A percentile compares a stretch with the other conserved stretches of the same genome.
These are phyloP conservation scores for Bufo gargarizans DNA, from an alignment of 2,113 vertebrate genomes.

Conservation along the genomic window DNA sequence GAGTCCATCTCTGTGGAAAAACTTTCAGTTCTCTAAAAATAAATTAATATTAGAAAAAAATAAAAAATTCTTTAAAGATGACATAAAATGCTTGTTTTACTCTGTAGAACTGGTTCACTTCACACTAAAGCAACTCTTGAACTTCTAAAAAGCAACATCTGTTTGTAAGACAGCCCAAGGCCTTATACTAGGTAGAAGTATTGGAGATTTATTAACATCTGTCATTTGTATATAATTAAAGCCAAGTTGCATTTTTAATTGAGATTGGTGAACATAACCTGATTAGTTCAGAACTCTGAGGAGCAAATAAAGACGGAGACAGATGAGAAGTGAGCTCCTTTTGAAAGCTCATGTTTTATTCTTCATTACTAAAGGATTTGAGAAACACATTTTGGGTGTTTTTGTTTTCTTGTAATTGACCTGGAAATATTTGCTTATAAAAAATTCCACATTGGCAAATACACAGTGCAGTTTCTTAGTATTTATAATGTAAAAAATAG, in stretches of 20 bases:
- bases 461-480: not conserved
- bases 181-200: conserved; percentile 22
- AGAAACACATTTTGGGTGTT: not conserved
- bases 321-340: not conserved
- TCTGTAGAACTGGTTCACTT: conserved; percentile 26
- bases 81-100: not conserved
- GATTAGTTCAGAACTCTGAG: conserved; percentile 33
- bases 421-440: not conserved
- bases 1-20: not conserved
- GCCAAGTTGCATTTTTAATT: conserved; percentile 40
- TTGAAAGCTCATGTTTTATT: not conserved
- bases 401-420: not conserved
- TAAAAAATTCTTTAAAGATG: not conserved
- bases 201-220: conserved; percentile 41
- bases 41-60: too few species aligned
- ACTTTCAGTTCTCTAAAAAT: not conserved
- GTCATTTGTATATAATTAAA: conserved; percentile 45
- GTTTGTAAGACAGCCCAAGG: conserved; percentile 39
- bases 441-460: not conserved
- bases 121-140: conserved; percentile 6
- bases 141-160: conserved; percentile 16
- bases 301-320: conserved; percentile 25
- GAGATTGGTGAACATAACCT: conserved; percentile 29
- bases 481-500: too few species aligned
- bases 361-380: not conserved